Base-by-base conservation (phyloP, 2,888 invertebrate species). In the Polylopha cassiicola region DNA sequence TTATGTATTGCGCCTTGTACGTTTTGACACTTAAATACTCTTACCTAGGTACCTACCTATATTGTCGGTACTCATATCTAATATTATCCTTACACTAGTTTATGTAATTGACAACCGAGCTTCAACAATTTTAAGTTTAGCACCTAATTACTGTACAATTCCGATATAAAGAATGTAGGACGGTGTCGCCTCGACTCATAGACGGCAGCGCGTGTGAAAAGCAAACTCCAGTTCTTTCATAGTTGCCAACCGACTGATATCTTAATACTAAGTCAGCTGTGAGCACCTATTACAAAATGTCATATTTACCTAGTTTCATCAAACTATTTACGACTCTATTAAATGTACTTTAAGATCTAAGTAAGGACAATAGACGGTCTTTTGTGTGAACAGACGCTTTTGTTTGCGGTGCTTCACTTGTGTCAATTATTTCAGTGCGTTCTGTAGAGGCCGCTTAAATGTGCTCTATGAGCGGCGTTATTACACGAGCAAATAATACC, bases 351-450 rank as follows among this genome's bases (percentile, higher is more conserved):
- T 65, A 69, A 39, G 58, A 46, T 46, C 44, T 42, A 51, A 47
- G 56, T 60, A 61, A 37, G 29, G 27, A 45, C 43, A 43, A 44
- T 38, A 16, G 17, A 11, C n/a, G 15, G 2, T n/a, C 32, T 29
- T 29, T 27, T 44, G 42, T 53, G 47, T 54, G 43, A 54, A 50
- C 44, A 55, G 43, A 46, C 28, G 27, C 26, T 44, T 37, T 31
- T 66, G 61, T 65, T 65, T 65, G 60, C 58, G 43, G 46, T 59
- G 58, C 52, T 55, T 65, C 82, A 80, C 76, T 79, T 80, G 82
- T 78, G 80, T 79, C 77, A 82, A 81, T 74, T 64, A 59, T 62
- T 68, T 63, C 60, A 51, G 45, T 29, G 27, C 43, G 44, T 47
- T 47, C 30, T 26, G 17, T 28, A 33, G 33, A 36, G 26, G 33